These are phyloP conservation scores for Melinaea menophilus DNA, from an alignment of 2,888 invertebrate genomes.

Conservation along the genomic window DNA sequence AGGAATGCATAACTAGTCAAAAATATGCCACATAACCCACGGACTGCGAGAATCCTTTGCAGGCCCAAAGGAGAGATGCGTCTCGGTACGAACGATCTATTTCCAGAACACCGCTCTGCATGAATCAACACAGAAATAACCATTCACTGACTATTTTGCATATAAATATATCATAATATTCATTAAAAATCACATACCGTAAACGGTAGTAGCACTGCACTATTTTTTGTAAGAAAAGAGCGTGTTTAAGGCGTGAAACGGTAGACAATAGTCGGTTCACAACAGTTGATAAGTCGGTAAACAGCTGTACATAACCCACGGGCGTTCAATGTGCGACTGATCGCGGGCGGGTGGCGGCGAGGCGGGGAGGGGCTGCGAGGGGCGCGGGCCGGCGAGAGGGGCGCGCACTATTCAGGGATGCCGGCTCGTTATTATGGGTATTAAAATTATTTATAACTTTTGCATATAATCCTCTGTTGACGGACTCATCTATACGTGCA, in stretches of 20 bases:
- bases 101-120: constrained; percentile 75
- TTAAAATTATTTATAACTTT: constrained; percentile 8
- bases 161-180: constrained; percentile 62
- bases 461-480: constrained; percentile 5
- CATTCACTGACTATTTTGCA: constrained; percentile 70
- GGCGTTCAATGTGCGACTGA: constrained; percentile 71
- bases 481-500: too few relatives aligned
- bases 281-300: constrained; percentile 48
- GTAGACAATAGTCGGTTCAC: constrained; percentile 67
- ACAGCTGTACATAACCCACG: constrained; percentile 58
- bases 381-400: constrained; percentile 37
- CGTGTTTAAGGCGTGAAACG: constrained; percentile 50
- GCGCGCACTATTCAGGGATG: constrained; percentile 42
- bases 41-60: constrained; percentile 58
- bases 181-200: constrained; percentile 67
- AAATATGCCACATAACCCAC: constrained; percentile 36
- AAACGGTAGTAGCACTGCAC: constrained; percentile 72
- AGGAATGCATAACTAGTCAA: constrained; percentile 32
- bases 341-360: constrained; percentile 35
- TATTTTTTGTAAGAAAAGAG: constrained; percentile 58
- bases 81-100: constrained; percentile 69
- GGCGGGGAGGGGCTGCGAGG: constrained; percentile 31
- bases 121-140: constrained; percentile 78
- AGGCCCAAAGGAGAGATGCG: constrained; percentile 63
- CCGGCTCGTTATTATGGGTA: constrained; percentile 28